Base-by-base conservation (phyloP, 2,888 invertebrate species). In the Allophyes oxyacanthae region DNA sequence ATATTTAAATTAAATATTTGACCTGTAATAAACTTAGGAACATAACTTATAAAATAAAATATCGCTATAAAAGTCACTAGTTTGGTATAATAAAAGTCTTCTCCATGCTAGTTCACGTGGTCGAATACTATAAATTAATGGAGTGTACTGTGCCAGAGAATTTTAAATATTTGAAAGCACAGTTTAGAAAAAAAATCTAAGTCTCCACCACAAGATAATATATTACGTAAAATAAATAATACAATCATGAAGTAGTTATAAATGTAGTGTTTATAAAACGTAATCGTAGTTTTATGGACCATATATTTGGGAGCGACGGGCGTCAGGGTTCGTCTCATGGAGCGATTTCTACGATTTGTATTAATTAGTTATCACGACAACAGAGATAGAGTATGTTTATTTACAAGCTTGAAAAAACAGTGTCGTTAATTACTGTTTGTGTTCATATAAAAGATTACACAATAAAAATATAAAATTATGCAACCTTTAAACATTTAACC, bases 201-300 rank as follows among this genome's bases (percentile, higher is more conserved):
- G 84, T 87, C 88, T 88, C 87, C 84, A 86, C 83, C 83, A 84
- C 83, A 88, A 82, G 82, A 83, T 92, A 94, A 93, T 92, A 91
- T 91, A 93, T 94, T 92, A 93, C 91, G 82, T 91, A 92, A 92
- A 93, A 94, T 94, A 92, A 93, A 94, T 93, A 92, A 92, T 90
- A 87, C 90, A 92, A 92, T 93, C 92, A 91, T 92, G 92, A 92
- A 92, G 90, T 91, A 90, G 91, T 92, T 90, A 91, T 91, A 90
- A 91, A 91, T 88, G 92, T 88, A 92, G 91, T 94, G 92, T 93
- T 94, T 94, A 92, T 92, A 92, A 91, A 92, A 91, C 83, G 87
- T 91, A 90, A 92, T 91, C 87, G 90, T 86, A 77, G 85, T 87
- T 93, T 92, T 92, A 92, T 91, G 91, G 91, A 78, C 82, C 88